Evolutionary conservation across 2,797 vertebrate genomes (phyloP).

Genomic region (Mus minutoides): DNA sequence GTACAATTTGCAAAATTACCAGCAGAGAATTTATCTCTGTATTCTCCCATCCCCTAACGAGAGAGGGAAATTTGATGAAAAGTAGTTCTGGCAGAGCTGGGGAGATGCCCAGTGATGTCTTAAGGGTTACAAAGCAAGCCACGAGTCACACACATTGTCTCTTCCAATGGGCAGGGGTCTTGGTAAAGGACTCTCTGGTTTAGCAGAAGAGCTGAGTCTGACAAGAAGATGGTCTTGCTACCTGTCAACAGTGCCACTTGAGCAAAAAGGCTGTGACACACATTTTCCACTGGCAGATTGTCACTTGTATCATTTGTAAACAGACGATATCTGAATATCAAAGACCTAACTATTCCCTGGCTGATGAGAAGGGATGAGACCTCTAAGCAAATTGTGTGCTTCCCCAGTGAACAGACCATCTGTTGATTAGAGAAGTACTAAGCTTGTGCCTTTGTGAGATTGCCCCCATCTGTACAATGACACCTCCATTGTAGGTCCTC

Average conservation of each 20-base stretch:
- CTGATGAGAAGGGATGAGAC: constrained; percentile 19
- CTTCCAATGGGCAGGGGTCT: constrained; percentile 31
- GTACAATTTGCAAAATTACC: constrained; percentile 11
- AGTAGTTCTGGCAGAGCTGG: background rate
- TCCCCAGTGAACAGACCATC: constrained; percentile 54
- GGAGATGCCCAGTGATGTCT: background rate
- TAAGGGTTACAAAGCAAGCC: constrained; percentile 42
- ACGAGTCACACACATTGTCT: constrained; percentile 33
- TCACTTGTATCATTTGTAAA: constrained; percentile 57
- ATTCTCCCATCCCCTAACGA: background rate
- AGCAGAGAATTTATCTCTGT: constrained; percentile 5
- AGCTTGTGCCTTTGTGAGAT: background rate
- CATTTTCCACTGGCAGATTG: constrained; percentile 71
- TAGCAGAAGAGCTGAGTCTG: constrained; percentile 49
- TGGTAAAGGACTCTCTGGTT: constrained; percentile 58
- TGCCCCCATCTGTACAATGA: background rate
- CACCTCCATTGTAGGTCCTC: background rate
- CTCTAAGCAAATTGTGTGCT: background rate
- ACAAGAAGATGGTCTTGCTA: constrained; percentile 37
- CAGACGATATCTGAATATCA: constrained; percentile 60
- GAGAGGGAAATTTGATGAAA: constrained; percentile 44
- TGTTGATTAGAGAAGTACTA: constrained; percentile 48
- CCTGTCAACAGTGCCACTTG: constrained; percentile 11
- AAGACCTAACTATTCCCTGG: constrained; percentile 37
- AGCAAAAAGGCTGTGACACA: constrained; percentile 57